Conservation (phyloP, 2,888 invertebrate species). For the Pollenia amentaria region DNA sequence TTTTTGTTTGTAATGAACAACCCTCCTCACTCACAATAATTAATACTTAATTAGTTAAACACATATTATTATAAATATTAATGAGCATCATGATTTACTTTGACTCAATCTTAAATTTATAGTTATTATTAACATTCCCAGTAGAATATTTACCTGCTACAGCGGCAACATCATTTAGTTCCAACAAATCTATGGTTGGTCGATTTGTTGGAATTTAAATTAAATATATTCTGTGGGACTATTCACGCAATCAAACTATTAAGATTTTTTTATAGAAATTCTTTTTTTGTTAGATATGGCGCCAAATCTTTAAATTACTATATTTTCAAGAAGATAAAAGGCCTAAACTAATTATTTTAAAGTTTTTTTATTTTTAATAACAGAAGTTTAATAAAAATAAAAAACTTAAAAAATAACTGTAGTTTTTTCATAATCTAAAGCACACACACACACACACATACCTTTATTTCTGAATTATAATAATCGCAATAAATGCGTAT, state of each 20-base stretch:
- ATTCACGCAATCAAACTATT: conserved; percentile 28
- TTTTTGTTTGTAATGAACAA: neutral
- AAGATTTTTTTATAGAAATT: neutral
- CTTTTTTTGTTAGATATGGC: neutral
- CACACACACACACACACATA: too few species aligned
- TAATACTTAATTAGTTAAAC: neutral
- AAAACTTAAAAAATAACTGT: conserved; percentile 35
- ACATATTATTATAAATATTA: neutral
- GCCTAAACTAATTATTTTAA: conserved; percentile 5
- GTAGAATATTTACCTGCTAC: neutral
- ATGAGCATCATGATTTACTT: neutral
- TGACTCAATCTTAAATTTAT: neutral
- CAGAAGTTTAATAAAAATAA: conserved; percentile 8
- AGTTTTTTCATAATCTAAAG: conserved; percentile 2
- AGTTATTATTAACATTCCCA: neutral
- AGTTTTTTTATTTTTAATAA: neutral
- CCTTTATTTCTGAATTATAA: neutral
- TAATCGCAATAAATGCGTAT: conserved; percentile 49
- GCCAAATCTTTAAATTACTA: conserved; percentile 8
- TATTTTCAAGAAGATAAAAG: conserved; percentile 13
- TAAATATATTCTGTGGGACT: neutral
- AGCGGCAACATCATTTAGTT: neutral
- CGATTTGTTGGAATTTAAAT: conserved; percentile 10
- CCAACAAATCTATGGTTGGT: conserved; percentile 3
- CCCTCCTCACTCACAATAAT: neutral